These are phyloP conservation scores for Drosophila colorata DNA, from an alignment of 2,888 invertebrate genomes.

Conservation along the genomic window DNA sequence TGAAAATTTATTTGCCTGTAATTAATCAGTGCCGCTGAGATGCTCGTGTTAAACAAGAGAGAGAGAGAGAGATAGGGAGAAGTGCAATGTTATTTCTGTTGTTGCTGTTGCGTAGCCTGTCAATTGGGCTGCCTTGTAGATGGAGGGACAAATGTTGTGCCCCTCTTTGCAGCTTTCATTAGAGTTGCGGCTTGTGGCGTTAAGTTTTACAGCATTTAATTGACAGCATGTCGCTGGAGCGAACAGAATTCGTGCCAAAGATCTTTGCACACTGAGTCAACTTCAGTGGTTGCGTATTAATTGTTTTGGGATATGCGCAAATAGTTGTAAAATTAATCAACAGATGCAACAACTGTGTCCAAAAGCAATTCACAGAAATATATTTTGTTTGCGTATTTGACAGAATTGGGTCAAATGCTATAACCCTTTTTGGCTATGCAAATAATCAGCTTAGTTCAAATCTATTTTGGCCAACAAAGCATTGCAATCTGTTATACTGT, in stretches of 20 bases:
- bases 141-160: constrained; percentile 19
- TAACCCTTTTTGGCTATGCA: constrained; percentile 26
- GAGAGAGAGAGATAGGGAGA: background rate
- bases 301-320: constrained; percentile 31
- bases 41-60: background rate
- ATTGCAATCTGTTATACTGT: constrained; percentile 24
- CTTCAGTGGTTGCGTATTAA: constrained; percentile 19
- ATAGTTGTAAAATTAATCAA: constrained; percentile 50
- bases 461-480: constrained; percentile 44
- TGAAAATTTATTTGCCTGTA: constrained; percentile 68
- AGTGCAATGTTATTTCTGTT: constrained; percentile 29
- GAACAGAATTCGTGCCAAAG: constrained; percentile 15
- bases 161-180: constrained; percentile 34
- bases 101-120: constrained; percentile 18
- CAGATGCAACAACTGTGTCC: constrained; percentile 23
- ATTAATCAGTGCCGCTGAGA: constrained; percentile 64
- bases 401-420: constrained; percentile 56
- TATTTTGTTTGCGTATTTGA: constrained; percentile 24
- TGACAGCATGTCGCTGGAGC: constrained; percentile 79
- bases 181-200: constrained; percentile 64
- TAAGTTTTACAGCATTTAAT: constrained; percentile 83
- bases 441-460: constrained; percentile 68
- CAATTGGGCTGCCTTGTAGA: constrained; percentile 39
- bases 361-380: constrained; percentile 23
- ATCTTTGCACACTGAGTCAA: background rate